Base-by-base conservation (phyloP, 35 echinoderm and acorn worm species). In the Eucidaris tribuloides region DNA sequence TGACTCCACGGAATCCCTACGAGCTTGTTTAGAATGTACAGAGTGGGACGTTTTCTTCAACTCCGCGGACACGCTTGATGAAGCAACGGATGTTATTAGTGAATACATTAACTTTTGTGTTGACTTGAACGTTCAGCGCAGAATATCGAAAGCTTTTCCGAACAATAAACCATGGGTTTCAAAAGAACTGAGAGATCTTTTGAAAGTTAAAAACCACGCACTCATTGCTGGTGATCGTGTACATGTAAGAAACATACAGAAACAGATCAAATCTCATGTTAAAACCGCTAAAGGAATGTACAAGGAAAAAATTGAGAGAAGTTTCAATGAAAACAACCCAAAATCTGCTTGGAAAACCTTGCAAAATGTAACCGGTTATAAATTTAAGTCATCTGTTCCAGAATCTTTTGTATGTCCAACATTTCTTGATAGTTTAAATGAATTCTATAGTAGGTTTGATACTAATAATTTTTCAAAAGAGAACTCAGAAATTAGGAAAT, bases 121-220 rank as follows among this genome's bases (percentile, higher is more conserved):
- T 6, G 59, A 63, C 27, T 11, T 24, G 11, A 63, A 63, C 28
- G 23, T 63, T 24, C 59, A 11, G 27, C 59, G 59, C 27, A 63
- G 23, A 63, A 63, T 24, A 5, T 9, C 6, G 27, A 63, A 29
- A 63, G 59, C 28, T 29, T 63, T 14, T 24, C 59, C 59, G 5
- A 63, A 63, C 59, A 63, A 63, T 27, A 63, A 63, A 63, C 59
- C 59, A 29, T 63, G 59, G 59, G 27, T 63, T 14, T 63, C 59
- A 29, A 63, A 63, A 63, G 59, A 63, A 63, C 27, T 63, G 7
- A 63, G 59, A 63, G 59, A 63, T 27, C 59, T 63, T 19, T 5
- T 63, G 59, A 11, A 6, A 6, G 5, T 6, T 11, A 63, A 63
- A 29, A 63, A 29, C 23, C 11, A 63, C 28, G 27, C 11, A 9